Percentiles rank a stretch among this genome's conserved stretches.
Evolutionary conservation across 2,113 vertebrate genomes (phyloP).

Genomic region (Phylloscopus trochilus): DNA sequence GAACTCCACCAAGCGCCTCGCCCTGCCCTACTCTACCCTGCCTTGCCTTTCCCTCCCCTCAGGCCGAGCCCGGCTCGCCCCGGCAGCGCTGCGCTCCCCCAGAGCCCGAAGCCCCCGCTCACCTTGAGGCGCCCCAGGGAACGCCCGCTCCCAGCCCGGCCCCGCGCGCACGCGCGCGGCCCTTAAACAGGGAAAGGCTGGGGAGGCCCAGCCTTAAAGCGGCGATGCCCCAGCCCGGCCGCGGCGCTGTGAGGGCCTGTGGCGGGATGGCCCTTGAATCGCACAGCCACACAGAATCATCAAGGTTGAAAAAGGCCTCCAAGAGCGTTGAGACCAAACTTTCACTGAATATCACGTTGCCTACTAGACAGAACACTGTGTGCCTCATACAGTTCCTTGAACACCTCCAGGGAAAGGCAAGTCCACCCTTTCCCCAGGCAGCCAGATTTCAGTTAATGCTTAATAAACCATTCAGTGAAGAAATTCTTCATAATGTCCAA

Average conservation of each 20-base stretch:
- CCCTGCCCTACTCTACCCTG: no score
- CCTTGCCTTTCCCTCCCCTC: no score
- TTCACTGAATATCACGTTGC: neutral
- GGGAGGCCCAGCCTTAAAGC: rapidly evolving
- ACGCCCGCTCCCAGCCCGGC: neutral
- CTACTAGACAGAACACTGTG: neutral
- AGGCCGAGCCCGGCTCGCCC: rapidly evolving
- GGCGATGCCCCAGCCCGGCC: rapidly evolving
- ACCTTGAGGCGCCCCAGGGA: neutral
- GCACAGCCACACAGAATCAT: rapidly evolving
- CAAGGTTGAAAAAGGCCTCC: neutral
- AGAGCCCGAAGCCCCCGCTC: neutral
- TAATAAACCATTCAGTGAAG: neutral
- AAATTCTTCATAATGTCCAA: neutral
- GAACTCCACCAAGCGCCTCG: no score
- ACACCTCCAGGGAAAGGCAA: no score
- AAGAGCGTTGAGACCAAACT: neutral
- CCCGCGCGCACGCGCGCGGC: neutral
- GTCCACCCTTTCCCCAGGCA: neutral
- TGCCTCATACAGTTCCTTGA: neutral
- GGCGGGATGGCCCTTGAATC: rapidly evolving
- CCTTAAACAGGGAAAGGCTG: neutral
- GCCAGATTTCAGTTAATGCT: neutral
- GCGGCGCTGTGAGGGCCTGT: rapidly evolving
- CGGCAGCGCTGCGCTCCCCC: rapidly evolving